Base-by-base conservation (phyloP, 2,797 vertebrate species). In the Labeo calbasu region DNA sequence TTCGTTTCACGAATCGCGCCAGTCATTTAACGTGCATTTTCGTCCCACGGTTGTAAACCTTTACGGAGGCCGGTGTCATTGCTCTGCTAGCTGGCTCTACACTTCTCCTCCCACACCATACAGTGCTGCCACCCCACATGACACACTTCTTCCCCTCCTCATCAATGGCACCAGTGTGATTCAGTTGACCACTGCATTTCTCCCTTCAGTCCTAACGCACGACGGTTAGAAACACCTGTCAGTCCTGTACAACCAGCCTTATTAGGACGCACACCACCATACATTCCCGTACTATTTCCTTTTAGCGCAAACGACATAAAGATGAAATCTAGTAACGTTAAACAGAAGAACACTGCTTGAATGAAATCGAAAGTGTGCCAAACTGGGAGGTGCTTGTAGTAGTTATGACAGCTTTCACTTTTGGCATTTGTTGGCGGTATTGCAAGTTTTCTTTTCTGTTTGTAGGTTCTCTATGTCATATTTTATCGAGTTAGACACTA, bases 111-210 rank as follows among this genome's bases (percentile, higher is more conserved):
- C 63, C 36, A 55, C 28, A 10, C 28, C 71, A n/a, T 68, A 84
- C 79, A 61, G 12, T 53, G 28, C 40, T 71, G 61, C 51, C 61
- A 5, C 72, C 66, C 63, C 82, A 72, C 57, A 81, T 66, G 82
- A 83, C 84, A 84, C 48, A 63, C 50, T 53, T 72, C 48, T 83
- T 77, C 36, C 77, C 57, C 79, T 86, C 84, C 75, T 80, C 82
- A 85, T 57, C 70, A 78, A 71, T 73, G 78, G 53, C 77, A 66
- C 36, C 32, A 71, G 73, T 70, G 79, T 85, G 40, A 68, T 43
- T 76, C 36, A 25, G 10, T 66, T 17, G 50, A 75, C 43, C 79
- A 79, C 46, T 19, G 69, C 63, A 57, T 71, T 61, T 77, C 48
- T 46, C 43, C 57, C 25, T 4, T 65, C 57, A 17, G 69, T 61